Base-by-base conservation (phyloP, 2,113 vertebrate species). In the Lamprotornis superbus region DNA sequence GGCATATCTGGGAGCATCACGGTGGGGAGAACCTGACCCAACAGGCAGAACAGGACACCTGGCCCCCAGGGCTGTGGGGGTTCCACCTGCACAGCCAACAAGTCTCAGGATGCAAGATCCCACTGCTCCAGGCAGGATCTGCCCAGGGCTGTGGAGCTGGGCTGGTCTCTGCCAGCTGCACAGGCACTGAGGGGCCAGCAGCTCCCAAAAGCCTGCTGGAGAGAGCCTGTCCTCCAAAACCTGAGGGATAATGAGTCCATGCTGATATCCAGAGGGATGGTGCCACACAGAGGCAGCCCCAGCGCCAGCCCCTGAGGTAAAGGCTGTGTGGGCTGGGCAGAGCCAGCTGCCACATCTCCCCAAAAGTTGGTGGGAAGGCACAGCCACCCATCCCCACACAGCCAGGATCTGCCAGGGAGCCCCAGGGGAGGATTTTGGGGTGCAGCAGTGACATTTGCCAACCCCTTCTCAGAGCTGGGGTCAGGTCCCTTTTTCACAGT, bases 251-350 rank as follows among this genome's bases (percentile, higher is more conserved):
- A 5, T 0, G 2, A 9, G 1, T 9, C 78, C 5, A 1, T 12
- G 61, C 22, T 64, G 67, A 55, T 8, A 2, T 3, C 44, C 27
- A 1, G 31, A 40, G 42, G 30, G 69, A 44, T 10, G 74, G 23
- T 19, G 12, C 44, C 5, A 23, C 47, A 16, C 22, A 15, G 19
- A 35, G 13, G 24, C 15, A 40, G 18, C 9, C 0, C 37, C 42
- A 27, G 80, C 17, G 83, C 63, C 46, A 52, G 76, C 11, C 0
- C 0, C 23, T 0, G 0, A 68, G 77, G n/a, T 23, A 11, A 0
- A 0, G 56, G 60, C 27, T 27, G 55, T 0, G 0, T 3, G 81
- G 60, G 85, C 35, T 15, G 89, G 42, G 73, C 73, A 64, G 24
- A 46, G 63, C 22, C 68, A 44, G 73, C 31, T 25, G 22, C 69